phyloP scores from a whole-genome alignment of 2,113 vertebrate genomes.

The Tragelaphus buxtoni region DNA sequence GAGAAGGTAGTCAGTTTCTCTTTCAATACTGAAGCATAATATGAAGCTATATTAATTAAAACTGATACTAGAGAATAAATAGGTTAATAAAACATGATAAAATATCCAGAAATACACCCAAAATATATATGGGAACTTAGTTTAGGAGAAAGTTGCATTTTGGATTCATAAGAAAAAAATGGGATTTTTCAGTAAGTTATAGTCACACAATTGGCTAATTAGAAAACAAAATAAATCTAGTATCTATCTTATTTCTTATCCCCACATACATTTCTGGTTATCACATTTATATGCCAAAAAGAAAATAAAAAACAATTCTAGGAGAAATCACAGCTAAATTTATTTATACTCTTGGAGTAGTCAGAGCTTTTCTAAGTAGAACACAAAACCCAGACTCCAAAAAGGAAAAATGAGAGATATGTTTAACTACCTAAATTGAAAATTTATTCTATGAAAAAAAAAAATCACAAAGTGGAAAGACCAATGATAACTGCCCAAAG shows the following conservation, averaged over 20 bases:
- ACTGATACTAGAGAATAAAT: not conserved
- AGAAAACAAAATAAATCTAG: not conserved
- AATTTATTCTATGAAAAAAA: slow-evolving; percentile 2
- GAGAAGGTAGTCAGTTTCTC: not conserved
- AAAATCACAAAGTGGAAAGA: not conserved
- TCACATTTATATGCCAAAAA: not conserved
- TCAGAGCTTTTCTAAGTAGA: not conserved
- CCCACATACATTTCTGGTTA: not conserved
- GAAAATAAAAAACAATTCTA: not conserved
- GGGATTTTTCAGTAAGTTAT: not conserved
- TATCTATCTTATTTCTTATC: not conserved
- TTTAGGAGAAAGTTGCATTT: slow-evolving; percentile 39
- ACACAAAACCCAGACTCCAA: not conserved
- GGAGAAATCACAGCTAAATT: slow-evolving; percentile 1
- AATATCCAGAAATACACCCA: not conserved
- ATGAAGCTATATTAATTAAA: slow-evolving; percentile 34
- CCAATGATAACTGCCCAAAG: not conserved
- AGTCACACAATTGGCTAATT: not conserved
- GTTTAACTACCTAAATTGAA: slow-evolving; percentile 17
- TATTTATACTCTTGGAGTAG: not conserved
- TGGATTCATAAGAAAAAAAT: slow-evolving; percentile 6
- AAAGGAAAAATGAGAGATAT: not conserved
- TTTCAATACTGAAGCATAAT: not conserved
- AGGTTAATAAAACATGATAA: slow-evolving; percentile 7
- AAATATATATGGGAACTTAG: not conserved